Base-by-base conservation (phyloP, 2,888 invertebrate genomes). In the Chydorus sphaericus region DNA sequence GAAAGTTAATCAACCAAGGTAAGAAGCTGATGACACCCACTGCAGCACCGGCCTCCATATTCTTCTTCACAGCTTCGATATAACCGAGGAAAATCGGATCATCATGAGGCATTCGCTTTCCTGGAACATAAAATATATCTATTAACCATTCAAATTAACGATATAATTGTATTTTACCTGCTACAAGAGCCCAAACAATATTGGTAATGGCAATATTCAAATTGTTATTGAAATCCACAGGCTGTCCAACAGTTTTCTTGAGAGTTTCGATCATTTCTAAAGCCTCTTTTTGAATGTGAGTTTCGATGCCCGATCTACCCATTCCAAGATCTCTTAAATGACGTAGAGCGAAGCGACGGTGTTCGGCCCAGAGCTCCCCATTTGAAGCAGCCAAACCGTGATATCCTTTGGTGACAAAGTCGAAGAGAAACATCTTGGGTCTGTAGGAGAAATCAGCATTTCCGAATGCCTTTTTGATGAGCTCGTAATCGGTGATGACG, bases 241-340 rank as follows among this genome's bases (percentile, higher is more conserved):
- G 50, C 16, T 50, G 26, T 26, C 50, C 50, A 11, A 16, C 50
- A 18, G 10, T 28, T 26, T 14, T 10, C 14, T 7, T 14, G 8
- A 50, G 30, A 11, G 30, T 5, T 20, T 50, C 50, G n/a, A 26
- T 8, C 50, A 50, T 50, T 10, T 18, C 26, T 14, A 28, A 8
- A 14, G 50, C 50, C 29, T 50, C 50, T 23, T 29, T 26, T 11
- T 14, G 6, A 20, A 50, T 16, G n/a, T 50, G 50, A 2, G 18
- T 30, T 29, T 29, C 50, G 18, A 50, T 50, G 16, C 11, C 16
- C 23, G 26, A 26, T 28, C 29, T 50, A 16, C 50, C 50, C 50
- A 50, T 50, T 10, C 50, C 50, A 11, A 50, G 28, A 50, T 50
- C 28, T 4, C 50, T 18, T 28, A 50, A 50, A 26, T 50, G 50